Conservation (phyloP, 2,797 vertebrate species). For the Syndactyla subalaris region DNA sequence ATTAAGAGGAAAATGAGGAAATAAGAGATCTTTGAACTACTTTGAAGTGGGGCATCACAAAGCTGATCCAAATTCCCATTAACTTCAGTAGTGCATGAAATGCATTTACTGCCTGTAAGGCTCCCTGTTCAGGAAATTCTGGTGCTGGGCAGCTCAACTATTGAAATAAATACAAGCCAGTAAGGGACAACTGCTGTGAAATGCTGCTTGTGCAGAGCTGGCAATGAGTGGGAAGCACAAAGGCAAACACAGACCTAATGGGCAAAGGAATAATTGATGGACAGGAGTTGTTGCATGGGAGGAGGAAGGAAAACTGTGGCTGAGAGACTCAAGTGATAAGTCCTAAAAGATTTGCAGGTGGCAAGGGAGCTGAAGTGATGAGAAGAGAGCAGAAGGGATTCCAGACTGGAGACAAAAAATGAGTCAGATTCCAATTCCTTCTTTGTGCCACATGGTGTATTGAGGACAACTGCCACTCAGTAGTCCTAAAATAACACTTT, state of each 20-base stretch:
- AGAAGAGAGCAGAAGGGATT: conserved; percentile 1
- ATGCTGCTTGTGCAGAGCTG: fast-evolving
- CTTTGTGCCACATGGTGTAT: not conserved
- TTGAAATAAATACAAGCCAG: not conserved
- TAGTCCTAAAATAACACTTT: not conserved
- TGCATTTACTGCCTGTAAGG: not conserved
- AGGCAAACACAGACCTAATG: not conserved
- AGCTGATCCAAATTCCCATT: not conserved
- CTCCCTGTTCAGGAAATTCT: not conserved
- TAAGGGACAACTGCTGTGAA: not conserved
- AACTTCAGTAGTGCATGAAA: not conserved
- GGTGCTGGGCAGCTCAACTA: not conserved
- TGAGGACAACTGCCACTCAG: not conserved
- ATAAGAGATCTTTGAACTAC: not conserved
- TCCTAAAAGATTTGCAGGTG: not conserved
- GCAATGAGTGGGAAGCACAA: not conserved
- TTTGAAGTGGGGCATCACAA: not conserved
- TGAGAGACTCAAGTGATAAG: not conserved
- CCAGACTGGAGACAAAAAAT: not conserved
- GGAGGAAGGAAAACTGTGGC: not conserved
- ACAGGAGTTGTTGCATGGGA: not conserved
- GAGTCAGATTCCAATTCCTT: not conserved
- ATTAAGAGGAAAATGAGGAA: conserved; percentile 22
- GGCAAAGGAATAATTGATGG: not conserved
- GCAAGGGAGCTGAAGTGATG: not conserved